phyloP scores from a whole-genome alignment of 2,888 invertebrate genomes.

The Tetrapedia diversipes region DNA sequence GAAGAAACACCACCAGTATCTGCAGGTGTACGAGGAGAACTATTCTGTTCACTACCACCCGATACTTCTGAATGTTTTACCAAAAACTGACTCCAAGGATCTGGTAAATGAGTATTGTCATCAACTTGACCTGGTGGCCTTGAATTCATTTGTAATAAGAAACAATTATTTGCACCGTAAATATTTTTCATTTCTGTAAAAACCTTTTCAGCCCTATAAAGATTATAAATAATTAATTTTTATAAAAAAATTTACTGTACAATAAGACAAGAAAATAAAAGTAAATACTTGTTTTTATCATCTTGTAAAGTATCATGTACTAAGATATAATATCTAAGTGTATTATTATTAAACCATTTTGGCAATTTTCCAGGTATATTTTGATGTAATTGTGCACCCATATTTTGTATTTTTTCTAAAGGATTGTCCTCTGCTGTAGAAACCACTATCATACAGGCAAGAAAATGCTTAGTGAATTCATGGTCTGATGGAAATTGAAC shows the following conservation, averaged over 20 bases:
- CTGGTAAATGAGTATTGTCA: slow-evolving; percentile 86
- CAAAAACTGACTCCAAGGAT: slow-evolving; percentile 94
- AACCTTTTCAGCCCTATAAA: slow-evolving; percentile 90
- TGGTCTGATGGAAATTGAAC: slow-evolving; percentile 96
- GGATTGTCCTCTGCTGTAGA: slow-evolving; percentile 90
- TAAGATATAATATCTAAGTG: slow-evolving; percentile 94
- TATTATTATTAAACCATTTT: slow-evolving; percentile 91
- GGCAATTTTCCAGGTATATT: slow-evolving; percentile 91
- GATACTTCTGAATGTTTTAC: slow-evolving; percentile 83
- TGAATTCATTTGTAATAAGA: slow-evolving; percentile 95
- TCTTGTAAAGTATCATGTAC: slow-evolving; percentile 92
- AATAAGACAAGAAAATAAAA: background rate
- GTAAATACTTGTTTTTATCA: slow-evolving; percentile 88
- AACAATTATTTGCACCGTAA: slow-evolving; percentile 94
- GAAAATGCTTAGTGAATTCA: slow-evolving; percentile 96
- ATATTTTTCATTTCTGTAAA: slow-evolving; percentile 93
- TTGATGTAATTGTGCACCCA: slow-evolving; percentile 92
- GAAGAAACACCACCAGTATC: slow-evolving; percentile 83
- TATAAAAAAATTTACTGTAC: slow-evolving; percentile 13
- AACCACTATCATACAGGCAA: slow-evolving; percentile 91
- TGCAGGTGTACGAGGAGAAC: slow-evolving; percentile 85
- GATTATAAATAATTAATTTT: slow-evolving; percentile 32
- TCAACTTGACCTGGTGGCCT: slow-evolving; percentile 85
- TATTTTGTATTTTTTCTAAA: slow-evolving; percentile 90
- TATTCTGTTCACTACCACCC: slow-evolving; percentile 83